Percentiles rank a stretch among this genome's conserved stretches.
phyloP scores from a whole-genome alignment of 2,888 invertebrate genomes.

The Bhutanitis thaidina region DNA sequence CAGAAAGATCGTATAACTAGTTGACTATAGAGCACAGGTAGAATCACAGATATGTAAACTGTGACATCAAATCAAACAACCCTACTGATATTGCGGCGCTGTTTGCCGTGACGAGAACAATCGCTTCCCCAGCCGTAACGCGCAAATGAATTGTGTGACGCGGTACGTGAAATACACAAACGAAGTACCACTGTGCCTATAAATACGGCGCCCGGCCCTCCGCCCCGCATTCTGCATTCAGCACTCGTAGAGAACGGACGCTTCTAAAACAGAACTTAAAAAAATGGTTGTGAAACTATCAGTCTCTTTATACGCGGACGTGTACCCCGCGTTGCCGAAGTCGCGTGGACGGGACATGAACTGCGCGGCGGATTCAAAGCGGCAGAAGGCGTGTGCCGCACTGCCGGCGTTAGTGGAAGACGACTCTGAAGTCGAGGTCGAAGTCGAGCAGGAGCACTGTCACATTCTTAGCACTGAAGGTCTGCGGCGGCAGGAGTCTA shows the following conservation, averaged over 20 bases:
- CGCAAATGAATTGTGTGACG: constrained; percentile 22
- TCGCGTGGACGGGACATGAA: constrained; percentile 32
- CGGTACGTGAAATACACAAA: constrained; percentile 23
- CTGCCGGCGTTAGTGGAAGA: constrained; percentile 37
- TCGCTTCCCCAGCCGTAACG: constrained; percentile 19
- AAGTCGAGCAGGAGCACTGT: constrained; percentile 36
- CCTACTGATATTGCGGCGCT: constrained; percentile 28
- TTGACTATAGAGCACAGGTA: constrained; percentile 17
- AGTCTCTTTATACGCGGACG: constrained; percentile 34
- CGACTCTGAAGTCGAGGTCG: constrained; percentile 34
- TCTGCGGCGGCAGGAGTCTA: constrained; percentile 64
- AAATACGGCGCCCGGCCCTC: constrained; percentile 26
- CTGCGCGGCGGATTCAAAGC: constrained; percentile 26
- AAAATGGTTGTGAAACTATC: constrained; percentile 40
- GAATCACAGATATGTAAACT: constrained; percentile 22
- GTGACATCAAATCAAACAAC: constrained; percentile 33
- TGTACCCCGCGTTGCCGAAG: constrained; percentile 33
- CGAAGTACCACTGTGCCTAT: constrained; percentile 27
- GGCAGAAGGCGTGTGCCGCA: constrained; percentile 29
- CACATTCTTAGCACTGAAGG: constrained; percentile 55
- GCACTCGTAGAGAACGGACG: constrained; percentile 28
- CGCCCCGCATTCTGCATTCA: constrained; percentile 33
- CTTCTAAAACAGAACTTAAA: constrained; percentile 5
- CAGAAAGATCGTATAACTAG: constrained; percentile 23
- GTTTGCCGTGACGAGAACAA: constrained; percentile 29